phyloP scores from a whole-genome alignment of 2,888 invertebrate species.

The Nycteola revayana region DNA sequence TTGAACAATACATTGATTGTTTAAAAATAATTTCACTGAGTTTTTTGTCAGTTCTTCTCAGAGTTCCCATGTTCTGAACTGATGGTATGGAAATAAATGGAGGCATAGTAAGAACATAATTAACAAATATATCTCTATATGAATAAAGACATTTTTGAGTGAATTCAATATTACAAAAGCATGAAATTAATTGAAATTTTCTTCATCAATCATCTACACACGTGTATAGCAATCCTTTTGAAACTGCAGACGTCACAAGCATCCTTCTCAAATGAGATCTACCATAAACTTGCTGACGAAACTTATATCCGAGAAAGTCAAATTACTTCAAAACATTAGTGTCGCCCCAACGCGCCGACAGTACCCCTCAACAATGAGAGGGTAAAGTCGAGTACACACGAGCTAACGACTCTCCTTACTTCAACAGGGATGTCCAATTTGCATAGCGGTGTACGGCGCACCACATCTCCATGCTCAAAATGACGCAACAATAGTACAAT shows the following conservation, averaged over 20 bases:
- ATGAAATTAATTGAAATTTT: too few relatives aligned
- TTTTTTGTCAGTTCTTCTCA: too few relatives aligned
- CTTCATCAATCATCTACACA: too few relatives aligned
- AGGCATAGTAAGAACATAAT: too few relatives aligned
- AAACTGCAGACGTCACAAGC: conserved; percentile 1
- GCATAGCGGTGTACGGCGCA: conserved; percentile 66
- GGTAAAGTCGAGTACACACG: conserved; percentile 51
- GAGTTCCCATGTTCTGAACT: too few relatives aligned
- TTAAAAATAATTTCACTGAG: too few relatives aligned
- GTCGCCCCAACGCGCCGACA: conserved; percentile 20
- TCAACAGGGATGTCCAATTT: conserved; percentile 67
- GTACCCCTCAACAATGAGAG: conserved; percentile 36
- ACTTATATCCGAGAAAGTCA: conserved; percentile 16
- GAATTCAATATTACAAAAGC: too few relatives aligned
- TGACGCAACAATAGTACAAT: conserved; percentile 76
- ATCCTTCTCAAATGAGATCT: conserved; percentile 2
- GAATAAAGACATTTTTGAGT: too few relatives aligned
- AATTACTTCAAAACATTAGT: conserved; percentile 26
- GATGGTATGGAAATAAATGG: too few relatives aligned
- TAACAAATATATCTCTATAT: too few relatives aligned
- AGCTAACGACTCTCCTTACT: conserved; percentile 61
- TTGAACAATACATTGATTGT: too few relatives aligned
- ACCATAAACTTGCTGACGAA: conserved; percentile 17
- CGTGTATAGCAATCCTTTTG: too few relatives aligned
- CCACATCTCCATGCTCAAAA: conserved; percentile 61